Evolutionary conservation across 1,140 invertebrate species (phyloP), one percentile per base, ranked within the genome.

Genomic region (Conus betulinus): DNA sequence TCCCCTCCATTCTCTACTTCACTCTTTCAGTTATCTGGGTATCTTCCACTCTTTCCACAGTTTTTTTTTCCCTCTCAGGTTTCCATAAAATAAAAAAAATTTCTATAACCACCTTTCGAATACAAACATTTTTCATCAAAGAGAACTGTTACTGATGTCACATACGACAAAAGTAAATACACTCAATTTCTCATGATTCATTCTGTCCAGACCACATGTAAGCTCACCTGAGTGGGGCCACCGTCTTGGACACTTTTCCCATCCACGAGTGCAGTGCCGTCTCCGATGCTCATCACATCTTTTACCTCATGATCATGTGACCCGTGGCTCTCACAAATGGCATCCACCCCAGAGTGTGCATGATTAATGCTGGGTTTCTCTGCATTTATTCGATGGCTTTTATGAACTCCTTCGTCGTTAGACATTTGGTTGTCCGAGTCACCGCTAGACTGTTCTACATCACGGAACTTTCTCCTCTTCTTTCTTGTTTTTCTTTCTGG

Each of bases 361-460:
- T 89, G 90, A 23, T 92, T 91, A 53, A 52, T 79, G 25, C 25
- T 27, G 23, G 25, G 17, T 23, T 81, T 52, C 20, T 85, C 74
- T 8, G 88, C 87, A 10, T 87, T 88, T 25, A 87, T 76, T 5
- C 89, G 55, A 53, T 90, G 53, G 20, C 51, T 84, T 90, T 55
- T 71, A 23, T 23, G 74, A 76, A 25, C 88, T 88, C 52, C 90
- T 53, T 91, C 91, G 84, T 92, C 93, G 87, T 89, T 92, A 79
- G 92, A 67, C n/a, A 89, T 88, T 88, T 94, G 94, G 76, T 91
- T 92, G 90, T 94, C 94, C 7, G 94, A 95, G 87, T 95, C 94
- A 23, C 94, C 94, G 87, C 94, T 94, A 2, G 94, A 94, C 27
- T 90, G 88, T 84, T 94, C 94, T 10, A 93, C 91, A 57, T 93